Evolutionary conservation across 1,140 invertebrate genomes (phyloP), one percentile per base, ranked within the genome.

Genomic region (Hypothenemus hampei): DNA sequence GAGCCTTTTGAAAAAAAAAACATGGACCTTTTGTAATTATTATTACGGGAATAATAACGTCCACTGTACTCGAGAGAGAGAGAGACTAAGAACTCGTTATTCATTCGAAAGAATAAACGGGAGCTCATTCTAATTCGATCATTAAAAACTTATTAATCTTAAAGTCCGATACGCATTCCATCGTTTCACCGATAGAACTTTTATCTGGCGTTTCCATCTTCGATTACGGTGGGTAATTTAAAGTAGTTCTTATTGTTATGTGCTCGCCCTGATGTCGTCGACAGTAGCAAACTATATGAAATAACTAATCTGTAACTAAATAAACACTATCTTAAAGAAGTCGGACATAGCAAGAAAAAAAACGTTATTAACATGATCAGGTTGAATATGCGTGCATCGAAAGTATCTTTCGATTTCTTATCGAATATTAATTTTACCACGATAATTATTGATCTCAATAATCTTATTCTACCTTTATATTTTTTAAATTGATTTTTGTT

Each of bases 401-500:
- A n/a, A 20, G 31, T 49, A 49, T 49, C 46, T 49, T 35, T 18
- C n/a, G 46, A 49, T 49, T 35, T 13, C n/a, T 49, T 37, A 49
- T 49, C 35, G 29, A 47, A 35, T 47, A 35, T 47, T 47, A 47
- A 49, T 49, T 49, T 49, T 22, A 13, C 23, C n/a, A n/a, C n/a
- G n/a, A 16, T 19, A 49, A 49, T 39, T 37, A 49, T 49, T 49
- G 33, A 36, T 49, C 46, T 35, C 6, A 13, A 15, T 18, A 39
- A 49, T 49, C 46, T 49, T 49, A 37, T 49, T 49, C 46, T 20
- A 15, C 46, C 20, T 49, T 49, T 49, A 39, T 49, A 26, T 37
- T 37, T 49, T 39, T 39, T 22, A 35, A 49, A 49, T 49, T 49
- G 33, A 49, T 49, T 49, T 49, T 49, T 36, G 31, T 49, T 37